Conservation (phyloP, 2,797 vertebrate genomes). For the Cynodonichthys magdalenae region DNA sequence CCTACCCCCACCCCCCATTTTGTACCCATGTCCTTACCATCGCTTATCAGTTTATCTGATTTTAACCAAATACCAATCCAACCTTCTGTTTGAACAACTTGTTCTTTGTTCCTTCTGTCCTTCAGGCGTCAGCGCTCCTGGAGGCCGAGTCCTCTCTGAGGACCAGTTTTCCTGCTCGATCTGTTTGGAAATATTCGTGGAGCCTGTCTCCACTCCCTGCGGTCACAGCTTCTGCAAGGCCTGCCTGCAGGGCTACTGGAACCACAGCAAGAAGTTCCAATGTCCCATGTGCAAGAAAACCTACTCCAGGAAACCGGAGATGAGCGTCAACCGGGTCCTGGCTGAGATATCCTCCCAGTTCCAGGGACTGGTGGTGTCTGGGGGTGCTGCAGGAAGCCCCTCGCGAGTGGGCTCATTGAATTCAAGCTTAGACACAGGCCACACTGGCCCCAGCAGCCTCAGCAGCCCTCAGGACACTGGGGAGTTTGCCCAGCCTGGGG, state of each 20-base stretch:
- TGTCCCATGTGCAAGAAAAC: conserved; percentile 86
- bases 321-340: conserved; percentile 83
- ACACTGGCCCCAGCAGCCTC: too few relatives aligned
- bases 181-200: conserved; percentile 85
- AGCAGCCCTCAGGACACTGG: conserved; percentile 33
- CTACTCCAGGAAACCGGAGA: conserved; percentile 77
- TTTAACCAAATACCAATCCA: too few relatives aligned
- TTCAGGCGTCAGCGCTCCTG: conserved; percentile 57
- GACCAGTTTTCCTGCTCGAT: conserved; percentile 86
- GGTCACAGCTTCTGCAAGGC: conserved; percentile 87
- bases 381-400: not conserved
- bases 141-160: conserved; percentile 71
- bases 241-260: conserved; percentile 84
- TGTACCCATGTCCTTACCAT: too few relatives aligned
- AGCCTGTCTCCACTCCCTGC: conserved; percentile 83
- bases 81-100: not conserved
- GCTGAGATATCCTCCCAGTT: conserved; percentile 84
- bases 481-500: conserved; percentile 76
- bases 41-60: too few relatives aligned
- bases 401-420: conserved; percentile 38
- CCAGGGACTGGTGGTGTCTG: conserved; percentile 67
- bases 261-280: conserved; percentile 80
- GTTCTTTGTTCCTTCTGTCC: not conserved
- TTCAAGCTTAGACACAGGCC: conserved; percentile 1
- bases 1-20: not conserved